Evolutionary conservation across 1,140 invertebrate species (phyloP), one percentile per base, ranked within the genome.

Genomic region (Drosophila auraria): DNA sequence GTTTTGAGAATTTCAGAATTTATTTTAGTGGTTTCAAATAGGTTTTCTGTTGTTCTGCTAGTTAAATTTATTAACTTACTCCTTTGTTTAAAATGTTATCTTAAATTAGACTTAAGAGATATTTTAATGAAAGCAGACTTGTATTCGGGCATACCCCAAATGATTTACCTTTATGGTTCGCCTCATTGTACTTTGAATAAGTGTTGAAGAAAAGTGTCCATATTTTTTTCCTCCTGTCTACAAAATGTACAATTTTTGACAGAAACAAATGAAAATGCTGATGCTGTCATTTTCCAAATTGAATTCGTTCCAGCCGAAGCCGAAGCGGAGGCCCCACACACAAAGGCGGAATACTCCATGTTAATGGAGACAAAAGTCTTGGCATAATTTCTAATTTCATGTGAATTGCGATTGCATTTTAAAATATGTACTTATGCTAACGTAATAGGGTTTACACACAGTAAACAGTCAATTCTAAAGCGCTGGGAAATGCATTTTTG

Each of bases 221-320:
- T 68, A 69, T 59, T 42, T 59, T 17, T 40, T 11, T 12, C 14
- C 20, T 51, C 30, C 25, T 25, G 40, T 44, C 42, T 25, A 49
- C 38, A 53, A 63, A 25, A 65, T 33, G 57, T 61, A 40, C 3
- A 47, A 58, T 70, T 77, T 73, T 78, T 87, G 78, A 89, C 78
- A 83, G 74, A 73, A 78, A 87, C 66, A 81, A 87, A 84, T 89
- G 84, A 70, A 84, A 71, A 73, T 79, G 51, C 64, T 89, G 81
- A 89, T 84, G 78, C 78, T 66, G 84, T 78, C 81, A 89, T 89
- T 89, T 76, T 57, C 49, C 59, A 83, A 89, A 83, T 83, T 89
- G 78, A 84, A 79, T 83, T 78, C 78, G 57, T 70, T 62, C 45
- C 60, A 78, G 77, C 27, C 27, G 27, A 30, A 30, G 27, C 27